A percentile compares a stretch with the other conserved stretches of the same genome.
Evolutionary conservation across 2,113 vertebrate species (phyloP).

Genomic region (Monopterus albus): DNA sequence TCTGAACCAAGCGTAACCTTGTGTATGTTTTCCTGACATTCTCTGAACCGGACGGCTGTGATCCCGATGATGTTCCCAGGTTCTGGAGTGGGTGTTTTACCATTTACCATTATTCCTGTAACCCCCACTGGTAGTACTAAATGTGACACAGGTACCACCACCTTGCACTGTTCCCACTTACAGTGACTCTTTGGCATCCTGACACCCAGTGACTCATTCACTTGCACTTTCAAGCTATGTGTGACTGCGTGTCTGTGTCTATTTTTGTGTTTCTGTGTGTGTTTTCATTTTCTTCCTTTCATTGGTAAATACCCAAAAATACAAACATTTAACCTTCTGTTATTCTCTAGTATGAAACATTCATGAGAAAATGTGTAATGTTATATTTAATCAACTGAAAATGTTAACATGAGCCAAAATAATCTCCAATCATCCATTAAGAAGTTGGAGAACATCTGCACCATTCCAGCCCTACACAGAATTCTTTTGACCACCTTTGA

Average conservation of each 20-base stretch:
- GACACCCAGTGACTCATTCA: conserved; percentile 33
- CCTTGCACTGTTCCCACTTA: conserved; percentile 69
- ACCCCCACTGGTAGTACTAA: conserved; percentile 96
- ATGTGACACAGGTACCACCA: conserved; percentile 95
- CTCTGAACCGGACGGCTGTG: conserved; percentile 82
- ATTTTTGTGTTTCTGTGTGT: conserved; percentile 27
- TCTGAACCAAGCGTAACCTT: conserved; percentile 77
- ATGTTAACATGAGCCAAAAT: neutral
- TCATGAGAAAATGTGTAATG: conserved; percentile 3
- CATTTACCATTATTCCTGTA: conserved; percentile 94
- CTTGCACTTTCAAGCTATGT: conserved; percentile 27
- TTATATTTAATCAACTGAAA: neutral
- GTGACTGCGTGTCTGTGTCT: conserved; percentile 36
- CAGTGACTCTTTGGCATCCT: conserved; percentile 36
- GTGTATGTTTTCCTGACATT: conserved; percentile 77
- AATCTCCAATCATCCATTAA: neutral
- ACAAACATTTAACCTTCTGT: conserved; percentile 13
- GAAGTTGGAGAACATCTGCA: conserved; percentile 2
- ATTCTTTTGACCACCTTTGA: conserved; percentile 30
- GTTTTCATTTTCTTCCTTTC: conserved; percentile 6
- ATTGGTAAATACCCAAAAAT: neutral
- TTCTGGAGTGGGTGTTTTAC: conserved; percentile 95
- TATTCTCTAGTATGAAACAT: neutral
- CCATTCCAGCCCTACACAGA: conserved; percentile 20
- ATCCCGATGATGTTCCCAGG: conserved; percentile 89